Base-by-base conservation (phyloP, 2,113 vertebrate species). In the Oplegnathus fasciatus region DNA sequence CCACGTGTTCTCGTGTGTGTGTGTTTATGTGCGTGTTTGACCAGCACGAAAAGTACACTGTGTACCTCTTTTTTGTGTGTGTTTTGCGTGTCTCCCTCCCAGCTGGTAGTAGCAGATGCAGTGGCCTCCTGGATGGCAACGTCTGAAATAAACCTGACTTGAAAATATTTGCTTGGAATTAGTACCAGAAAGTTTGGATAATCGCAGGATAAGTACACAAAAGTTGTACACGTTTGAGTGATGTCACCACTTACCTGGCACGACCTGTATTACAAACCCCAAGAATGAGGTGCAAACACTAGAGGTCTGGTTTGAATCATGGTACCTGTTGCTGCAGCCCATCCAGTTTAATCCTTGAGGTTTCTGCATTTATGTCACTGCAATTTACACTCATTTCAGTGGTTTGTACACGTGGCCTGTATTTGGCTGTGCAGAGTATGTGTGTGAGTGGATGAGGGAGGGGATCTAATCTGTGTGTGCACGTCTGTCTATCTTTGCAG, bases 21-120 rank as follows among this genome's bases (percentile, higher is more conserved):
- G 66, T 86, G 50, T 67, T 26, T 88, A 17, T 50, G 61, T 69
- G 60, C 77, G 76, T 80, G 46, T 83, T 82, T 82, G 75, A 78
- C 64, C 66, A 57, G 67, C 48, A 74, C 77, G n/a, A 86, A 87
- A 84, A 80, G 57, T 62, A 57, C 55, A 60, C 62, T 80, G 48
- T 78, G 72, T 71, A 75, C 10, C 44, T 84, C 40, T 65, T 58
- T 80, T 58, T 46, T 34, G 24, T 44, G 15, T 72, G 28, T 67
- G 26, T 68, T 55, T 30, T 22, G 30, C 61, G 70, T 72, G 42
- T 68, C 44, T 80, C 71, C 57, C 68, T 58, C 32, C 75, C 54
- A 71, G 68, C 44, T 70, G 40, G 15, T 40, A 69, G 40, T 13
- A 73, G 84, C 75, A 67, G 77, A 80, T 79, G 54, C 7, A 65